These are phyloP conservation scores for Tangara arthus DNA, from an alignment of 2,797 vertebrate genomes.

Conservation along the genomic window DNA sequence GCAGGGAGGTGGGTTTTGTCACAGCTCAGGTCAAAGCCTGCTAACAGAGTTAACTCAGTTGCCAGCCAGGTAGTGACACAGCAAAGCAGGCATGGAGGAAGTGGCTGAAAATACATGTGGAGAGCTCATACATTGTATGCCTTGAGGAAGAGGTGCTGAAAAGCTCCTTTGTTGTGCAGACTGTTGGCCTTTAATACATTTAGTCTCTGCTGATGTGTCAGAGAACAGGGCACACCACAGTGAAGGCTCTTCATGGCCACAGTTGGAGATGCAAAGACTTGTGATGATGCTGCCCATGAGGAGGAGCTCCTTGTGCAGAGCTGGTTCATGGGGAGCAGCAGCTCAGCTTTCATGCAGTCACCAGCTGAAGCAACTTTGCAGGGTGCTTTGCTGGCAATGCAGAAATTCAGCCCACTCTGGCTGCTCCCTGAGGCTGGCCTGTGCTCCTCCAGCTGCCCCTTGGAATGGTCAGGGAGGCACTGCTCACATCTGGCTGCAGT, in stretches of 20 bases:
- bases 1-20: not conserved
- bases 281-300: not conserved
- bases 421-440: rapidly evolving
- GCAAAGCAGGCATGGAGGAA: not conserved
- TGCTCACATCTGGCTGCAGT: not conserved
- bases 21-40: rapidly evolving
- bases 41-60: not conserved
- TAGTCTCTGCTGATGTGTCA: not conserved
- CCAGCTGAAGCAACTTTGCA: not conserved
- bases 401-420: not conserved
- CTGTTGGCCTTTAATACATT: not conserved
- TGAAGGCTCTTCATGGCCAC: not conserved
- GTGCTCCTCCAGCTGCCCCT: not conserved
- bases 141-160: not conserved
- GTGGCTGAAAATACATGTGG: not conserved
- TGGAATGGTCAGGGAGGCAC: not conserved
- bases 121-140: not conserved
- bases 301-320: not conserved
- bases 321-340: not conserved
- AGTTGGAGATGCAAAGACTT: not conserved
- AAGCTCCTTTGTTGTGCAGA: not conserved
- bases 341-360: not conserved
- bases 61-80: not conserved
- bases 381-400: not conserved
- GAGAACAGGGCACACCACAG: not conserved